A percentile compares a stretch with the other conserved stretches of the same genome.
phyloP scores from a whole-genome alignment of 2,113 vertebrate species.

The Callopanchax toddi region DNA sequence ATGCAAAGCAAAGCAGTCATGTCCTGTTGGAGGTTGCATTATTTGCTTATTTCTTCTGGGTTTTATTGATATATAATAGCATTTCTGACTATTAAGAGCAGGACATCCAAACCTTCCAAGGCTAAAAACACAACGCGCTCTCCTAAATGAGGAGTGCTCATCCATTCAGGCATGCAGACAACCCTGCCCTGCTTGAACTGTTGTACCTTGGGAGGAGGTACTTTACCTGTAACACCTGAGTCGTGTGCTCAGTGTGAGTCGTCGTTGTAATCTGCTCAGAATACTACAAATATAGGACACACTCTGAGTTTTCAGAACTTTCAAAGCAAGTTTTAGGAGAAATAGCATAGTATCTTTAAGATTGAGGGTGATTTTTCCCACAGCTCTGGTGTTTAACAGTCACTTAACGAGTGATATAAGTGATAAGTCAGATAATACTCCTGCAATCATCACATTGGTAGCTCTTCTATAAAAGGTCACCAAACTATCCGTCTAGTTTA shows the following conservation, averaged over 20 bases:
- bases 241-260: constrained; percentile 78
- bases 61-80: too few relatives aligned
- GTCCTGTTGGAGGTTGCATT: too few relatives aligned
- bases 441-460: background rate
- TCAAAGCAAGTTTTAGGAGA: constrained; percentile 62
- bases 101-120: background rate
- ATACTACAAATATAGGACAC: constrained; percentile 82
- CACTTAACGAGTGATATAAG: background rate
- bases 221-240: constrained; percentile 83
- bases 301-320: constrained; percentile 66
- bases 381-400: constrained; percentile 67
- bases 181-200: constrained; percentile 31
- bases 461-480: constrained; percentile 1
- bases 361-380: constrained; percentile 70
- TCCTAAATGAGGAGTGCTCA: too few relatives aligned
- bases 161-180: constrained; percentile 41
- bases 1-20: too few relatives aligned
- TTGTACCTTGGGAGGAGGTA: constrained; percentile 36
- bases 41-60: background rate
- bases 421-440: background rate
- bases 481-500: background rate
- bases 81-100: background rate
- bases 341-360: constrained; percentile 46
- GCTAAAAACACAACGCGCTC: background rate
- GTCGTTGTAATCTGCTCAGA: constrained; percentile 84